A percentile compares a stretch with the other conserved stretches of the same genome.
phyloP scores from a whole-genome alignment of 1,140 invertebrate genomes.

The Olivierus martensii region DNA sequence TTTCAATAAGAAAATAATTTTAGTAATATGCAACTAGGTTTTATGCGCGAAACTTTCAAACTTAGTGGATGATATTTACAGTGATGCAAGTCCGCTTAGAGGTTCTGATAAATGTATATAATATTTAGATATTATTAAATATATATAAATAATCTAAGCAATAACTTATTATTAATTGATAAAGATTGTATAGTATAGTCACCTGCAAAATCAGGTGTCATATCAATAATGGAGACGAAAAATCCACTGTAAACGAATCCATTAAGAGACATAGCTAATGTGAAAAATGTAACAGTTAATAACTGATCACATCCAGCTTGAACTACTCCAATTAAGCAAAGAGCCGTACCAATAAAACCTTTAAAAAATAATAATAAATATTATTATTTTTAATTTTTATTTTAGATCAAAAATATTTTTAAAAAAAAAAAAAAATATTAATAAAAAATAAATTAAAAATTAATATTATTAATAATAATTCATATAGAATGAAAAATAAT shows the following conservation, averaged over 20 bases:
- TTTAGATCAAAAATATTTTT: not conserved
- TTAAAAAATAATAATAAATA: not conserved
- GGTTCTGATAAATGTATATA: too few species aligned
- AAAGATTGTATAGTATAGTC: too few species aligned
- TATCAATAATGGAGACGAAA: constrained; percentile 19
- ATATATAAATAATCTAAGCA: too few species aligned
- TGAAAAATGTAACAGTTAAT: constrained; percentile 11
- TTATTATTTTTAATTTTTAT: too few species aligned
- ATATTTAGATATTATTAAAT: too few species aligned
- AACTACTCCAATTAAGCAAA: constrained; percentile 15
- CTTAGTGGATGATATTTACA: too few species aligned
- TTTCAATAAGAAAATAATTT: too few species aligned
- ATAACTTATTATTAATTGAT: too few species aligned
- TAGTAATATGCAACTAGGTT: too few species aligned
- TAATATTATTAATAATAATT: not conserved
- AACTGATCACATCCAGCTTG: constrained; percentile 9
- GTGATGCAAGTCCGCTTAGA: too few species aligned
- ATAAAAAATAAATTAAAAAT: not conserved
- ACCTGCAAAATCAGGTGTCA: constrained; percentile 21
- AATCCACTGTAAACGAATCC: constrained; percentile 17
- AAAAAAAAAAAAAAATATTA: not conserved
- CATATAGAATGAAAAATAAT: too few species aligned
- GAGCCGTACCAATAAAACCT: constrained; percentile 17
- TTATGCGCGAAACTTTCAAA: too few species aligned
- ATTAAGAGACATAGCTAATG: constrained; percentile 17